Evolutionary conservation across 2,797 vertebrate genomes (phyloP), one percentile per base, ranked within the genome.

Genomic region (Sebastes nivosus): DNA sequence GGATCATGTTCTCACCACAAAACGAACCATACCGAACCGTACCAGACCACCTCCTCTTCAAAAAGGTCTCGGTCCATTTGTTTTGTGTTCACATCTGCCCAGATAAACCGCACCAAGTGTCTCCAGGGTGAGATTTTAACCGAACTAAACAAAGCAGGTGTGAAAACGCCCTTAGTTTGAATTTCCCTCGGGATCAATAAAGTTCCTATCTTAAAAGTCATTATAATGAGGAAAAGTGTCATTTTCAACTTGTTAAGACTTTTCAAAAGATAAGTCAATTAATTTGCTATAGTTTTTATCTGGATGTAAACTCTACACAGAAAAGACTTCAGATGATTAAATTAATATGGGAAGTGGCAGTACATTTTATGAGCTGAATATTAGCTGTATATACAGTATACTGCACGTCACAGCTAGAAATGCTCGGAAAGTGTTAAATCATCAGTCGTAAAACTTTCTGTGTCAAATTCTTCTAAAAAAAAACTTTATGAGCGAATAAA

Each of bases 401-500:
- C 9, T 55, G 63, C 12, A 55, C n/a, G 34, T 36, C 27, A 61
- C 61, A 46, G 11, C 18, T 25, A 2, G 30, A 78, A 58, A 38
- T 57, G 8, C 4, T 73, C 67, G 8, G 6, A 12, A 30, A 22
- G 18, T 22, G 20, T 71, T 61, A 14, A 75, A 81, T 18, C 34
- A 34, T 65, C 5, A 42, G 20, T 29, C 18, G 29, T 64, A 34
- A 25, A 54, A 72, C 22, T 11, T 25, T 18, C 6, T 61, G 20
- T 29, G 42, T 66, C 34, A 36, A 16, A 71, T 36, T 58, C n/a
- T 58, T 22, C 5, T 11, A 32, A 63, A 71, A 68, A 60, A 68
- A 69, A 38, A 14, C 16, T 79, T 72, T 66, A 72, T 12, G 13
- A 16, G 42, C 65, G 61, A 36, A 54, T 69, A 81, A 84, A 67